phyloP scores from a whole-genome alignment of 2,113 vertebrate species.

The Leptobrachium ailaonicum region DNA sequence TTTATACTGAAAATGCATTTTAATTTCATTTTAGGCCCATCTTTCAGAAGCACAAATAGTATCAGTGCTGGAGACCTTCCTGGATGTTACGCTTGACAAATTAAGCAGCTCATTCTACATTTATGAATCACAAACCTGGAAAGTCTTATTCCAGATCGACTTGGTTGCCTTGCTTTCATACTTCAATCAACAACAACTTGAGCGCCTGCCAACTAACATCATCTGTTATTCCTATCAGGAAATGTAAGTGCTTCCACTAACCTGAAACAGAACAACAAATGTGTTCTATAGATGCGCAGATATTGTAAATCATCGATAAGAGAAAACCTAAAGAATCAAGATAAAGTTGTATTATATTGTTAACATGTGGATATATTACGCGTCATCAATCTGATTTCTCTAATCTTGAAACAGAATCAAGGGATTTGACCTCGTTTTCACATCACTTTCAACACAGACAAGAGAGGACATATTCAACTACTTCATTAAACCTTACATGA shows the following conservation, averaged over 20 bases:
- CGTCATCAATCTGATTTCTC: no score
- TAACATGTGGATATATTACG: no score
- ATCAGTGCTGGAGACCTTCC: background rate
- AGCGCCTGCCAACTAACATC: background rate
- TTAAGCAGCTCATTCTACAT: background rate
- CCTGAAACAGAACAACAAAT: background rate
- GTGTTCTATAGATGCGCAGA: no score
- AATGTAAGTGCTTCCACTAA: background rate
- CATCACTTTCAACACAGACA: no score
- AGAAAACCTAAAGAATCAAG: background rate
- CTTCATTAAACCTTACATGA: no score
- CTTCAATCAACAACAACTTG: conserved; percentile 1
- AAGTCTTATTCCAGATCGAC: background rate
- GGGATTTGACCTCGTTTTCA: no score
- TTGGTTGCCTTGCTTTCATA: background rate
- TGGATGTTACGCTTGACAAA: background rate
- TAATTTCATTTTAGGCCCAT: background rate
- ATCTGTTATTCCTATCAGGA: background rate
- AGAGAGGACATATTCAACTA: no score
- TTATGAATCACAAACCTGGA: background rate
- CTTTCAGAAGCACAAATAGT: background rate
- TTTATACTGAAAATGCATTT: no score
- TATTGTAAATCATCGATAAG: background rate
- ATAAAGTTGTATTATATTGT: no score
- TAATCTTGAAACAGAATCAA: no score